These are phyloP conservation scores for Crotalus viridis DNA, from an alignment of 2,113 vertebrate species.

Conservation along the genomic window DNA sequence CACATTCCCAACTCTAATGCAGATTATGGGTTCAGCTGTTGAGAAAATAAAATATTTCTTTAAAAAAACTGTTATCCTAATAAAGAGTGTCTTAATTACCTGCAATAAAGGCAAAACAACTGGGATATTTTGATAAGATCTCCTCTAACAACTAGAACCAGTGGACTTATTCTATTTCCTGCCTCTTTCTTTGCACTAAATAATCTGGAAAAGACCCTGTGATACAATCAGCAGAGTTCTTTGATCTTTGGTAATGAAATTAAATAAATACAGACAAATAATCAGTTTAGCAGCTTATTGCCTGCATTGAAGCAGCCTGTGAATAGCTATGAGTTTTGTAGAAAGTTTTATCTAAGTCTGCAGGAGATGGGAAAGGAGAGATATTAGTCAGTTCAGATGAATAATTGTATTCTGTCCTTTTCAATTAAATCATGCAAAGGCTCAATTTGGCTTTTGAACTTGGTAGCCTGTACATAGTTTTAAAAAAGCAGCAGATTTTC, in stretches of 20 bases:
- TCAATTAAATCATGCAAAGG: background rate
- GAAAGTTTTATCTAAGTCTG: background rate
- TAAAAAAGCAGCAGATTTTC: background rate
- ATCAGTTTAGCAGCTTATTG: background rate
- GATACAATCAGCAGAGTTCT: background rate
- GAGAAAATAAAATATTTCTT: background rate
- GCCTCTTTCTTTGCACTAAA: background rate
- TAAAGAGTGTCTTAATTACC: background rate
- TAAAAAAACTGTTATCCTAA: background rate
- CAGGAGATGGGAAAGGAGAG: background rate
- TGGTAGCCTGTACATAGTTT: background rate
- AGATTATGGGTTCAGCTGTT: background rate
- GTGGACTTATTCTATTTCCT: background rate
- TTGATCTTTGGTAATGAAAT: background rate
- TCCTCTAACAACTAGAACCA: background rate
- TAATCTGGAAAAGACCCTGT: background rate
- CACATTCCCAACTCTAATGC: background rate
- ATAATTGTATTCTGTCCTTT: background rate
- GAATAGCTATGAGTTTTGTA: background rate
- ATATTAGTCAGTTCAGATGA: background rate
- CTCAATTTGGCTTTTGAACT: background rate
- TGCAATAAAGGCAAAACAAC: background rate
- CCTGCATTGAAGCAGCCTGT: background rate
- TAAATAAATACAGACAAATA: background rate
- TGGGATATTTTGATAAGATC: background rate